phyloP scores from a whole-genome alignment of 2,888 invertebrate genomes.

The Pherbina coryleti region DNA sequence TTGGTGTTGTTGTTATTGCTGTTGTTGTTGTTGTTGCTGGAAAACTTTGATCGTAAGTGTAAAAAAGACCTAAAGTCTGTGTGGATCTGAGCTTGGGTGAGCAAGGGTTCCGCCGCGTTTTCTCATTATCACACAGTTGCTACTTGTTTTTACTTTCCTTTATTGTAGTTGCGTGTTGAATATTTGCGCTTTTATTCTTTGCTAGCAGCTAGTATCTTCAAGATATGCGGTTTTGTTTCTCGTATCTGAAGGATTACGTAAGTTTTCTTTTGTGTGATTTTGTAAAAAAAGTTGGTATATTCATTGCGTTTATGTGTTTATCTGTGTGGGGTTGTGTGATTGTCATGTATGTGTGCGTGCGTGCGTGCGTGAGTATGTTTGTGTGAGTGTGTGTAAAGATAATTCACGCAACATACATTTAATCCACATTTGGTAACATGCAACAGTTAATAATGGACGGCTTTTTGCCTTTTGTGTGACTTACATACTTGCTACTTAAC shows the following conservation, averaged over 20 bases:
- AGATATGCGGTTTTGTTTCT: slow-evolving; percentile 6
- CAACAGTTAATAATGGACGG: slow-evolving; percentile 20
- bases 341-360: background rate
- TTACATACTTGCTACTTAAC: background rate
- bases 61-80: background rate
- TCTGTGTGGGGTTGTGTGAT: background rate
- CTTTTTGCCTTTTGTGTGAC: background rate
- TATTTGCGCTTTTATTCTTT: background rate
- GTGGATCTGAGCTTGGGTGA: background rate
- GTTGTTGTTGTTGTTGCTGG: background rate
- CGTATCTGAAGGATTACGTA: slow-evolving; percentile 21
- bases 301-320: background rate
- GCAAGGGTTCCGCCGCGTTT: slow-evolving; percentile 12
- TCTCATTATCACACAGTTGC: slow-evolving; percentile 26
- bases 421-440: slow-evolving; percentile 26
- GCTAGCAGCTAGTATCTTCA: background rate
- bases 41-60: slow-evolving; percentile 5
- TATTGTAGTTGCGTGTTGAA: background rate
- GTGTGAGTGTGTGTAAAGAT: background rate
- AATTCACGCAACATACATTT: background rate
- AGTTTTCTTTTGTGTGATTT: background rate
- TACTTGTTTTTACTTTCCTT: slow-evolving; percentile 7
- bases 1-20: slow-evolving; percentile 15
- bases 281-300: background rate
- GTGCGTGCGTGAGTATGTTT: background rate